phyloP scores from a whole-genome alignment of 2,888 invertebrate genomes.

The Lithophane semibrunnea region DNA sequence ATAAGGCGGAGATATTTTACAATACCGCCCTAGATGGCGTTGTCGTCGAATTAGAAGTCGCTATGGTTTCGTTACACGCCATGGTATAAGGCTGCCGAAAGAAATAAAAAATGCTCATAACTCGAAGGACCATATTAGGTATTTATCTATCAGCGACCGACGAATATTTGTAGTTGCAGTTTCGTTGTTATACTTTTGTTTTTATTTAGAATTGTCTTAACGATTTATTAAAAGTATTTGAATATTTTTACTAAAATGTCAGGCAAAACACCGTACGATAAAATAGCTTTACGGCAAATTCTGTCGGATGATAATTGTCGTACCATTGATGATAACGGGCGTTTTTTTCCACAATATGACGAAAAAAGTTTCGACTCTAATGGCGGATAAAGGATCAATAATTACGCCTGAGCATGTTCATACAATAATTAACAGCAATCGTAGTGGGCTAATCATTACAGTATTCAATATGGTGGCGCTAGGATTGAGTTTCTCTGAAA shows the following conservation, averaged over 20 bases:
- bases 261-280: neutral
- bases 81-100: too few species aligned
- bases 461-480: neutral
- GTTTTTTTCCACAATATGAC: neutral
- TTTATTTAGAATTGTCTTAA: too few species aligned
- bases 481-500: neutral
- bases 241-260: neutral
- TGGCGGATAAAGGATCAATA: neutral
- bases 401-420: neutral
- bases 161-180: neutral
- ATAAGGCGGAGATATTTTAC: too few species aligned
- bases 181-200: neutral
- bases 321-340: neutral
- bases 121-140: too few species aligned
- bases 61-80: too few species aligned
- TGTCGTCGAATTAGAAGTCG: too few species aligned
- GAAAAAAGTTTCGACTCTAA: neutral
- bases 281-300: neutral
- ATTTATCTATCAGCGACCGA: too few species aligned
- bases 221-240: neutral
- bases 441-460: neutral
- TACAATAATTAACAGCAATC: slow-evolving; percentile 3
- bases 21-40: too few species aligned
- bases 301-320: neutral
- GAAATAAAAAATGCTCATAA: too few species aligned